These are phyloP conservation scores for Drosophila colorata DNA, from an alignment of 2,888 invertebrate genomes.

Conservation along the genomic window DNA sequence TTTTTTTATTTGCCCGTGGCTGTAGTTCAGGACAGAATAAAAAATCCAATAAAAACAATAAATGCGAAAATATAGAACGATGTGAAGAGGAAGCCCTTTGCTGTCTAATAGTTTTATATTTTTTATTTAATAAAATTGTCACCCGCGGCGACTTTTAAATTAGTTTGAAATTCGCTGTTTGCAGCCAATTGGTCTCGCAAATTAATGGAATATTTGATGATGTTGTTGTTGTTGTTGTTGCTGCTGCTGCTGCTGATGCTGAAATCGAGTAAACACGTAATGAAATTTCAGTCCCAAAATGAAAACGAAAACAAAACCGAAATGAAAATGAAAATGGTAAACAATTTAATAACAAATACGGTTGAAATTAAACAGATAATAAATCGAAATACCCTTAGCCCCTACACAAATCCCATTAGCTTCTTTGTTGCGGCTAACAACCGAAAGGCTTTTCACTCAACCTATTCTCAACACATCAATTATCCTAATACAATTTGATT, in stretches of 20 bases:
- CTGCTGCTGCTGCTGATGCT: background rate
- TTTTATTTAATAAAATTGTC: constrained; percentile 23
- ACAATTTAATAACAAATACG: background rate
- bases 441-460: background rate
- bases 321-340: constrained; percentile 8
- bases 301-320: constrained; percentile 1
- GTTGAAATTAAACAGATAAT: background rate
- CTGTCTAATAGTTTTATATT: constrained; percentile 21
- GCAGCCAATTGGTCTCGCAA: constrained; percentile 1
- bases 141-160: constrained; percentile 46
- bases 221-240: constrained; percentile 3
- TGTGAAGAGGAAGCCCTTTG: background rate
- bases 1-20: background rate
- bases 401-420: background rate
- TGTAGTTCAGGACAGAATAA: background rate
- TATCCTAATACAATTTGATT: background rate
- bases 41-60: background rate
- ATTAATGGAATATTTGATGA: constrained; percentile 30
- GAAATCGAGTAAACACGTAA: constrained; percentile 6
- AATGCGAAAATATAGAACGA: constrained; percentile 16
- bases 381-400: background rate
- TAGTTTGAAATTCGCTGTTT: constrained; percentile 23
- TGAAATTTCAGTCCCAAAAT: constrained; percentile 20
- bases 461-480: background rate
- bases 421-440: background rate